phyloP scores from a whole-genome alignment of 1,140 invertebrate genomes.

The Penaeus chinensis region DNA sequence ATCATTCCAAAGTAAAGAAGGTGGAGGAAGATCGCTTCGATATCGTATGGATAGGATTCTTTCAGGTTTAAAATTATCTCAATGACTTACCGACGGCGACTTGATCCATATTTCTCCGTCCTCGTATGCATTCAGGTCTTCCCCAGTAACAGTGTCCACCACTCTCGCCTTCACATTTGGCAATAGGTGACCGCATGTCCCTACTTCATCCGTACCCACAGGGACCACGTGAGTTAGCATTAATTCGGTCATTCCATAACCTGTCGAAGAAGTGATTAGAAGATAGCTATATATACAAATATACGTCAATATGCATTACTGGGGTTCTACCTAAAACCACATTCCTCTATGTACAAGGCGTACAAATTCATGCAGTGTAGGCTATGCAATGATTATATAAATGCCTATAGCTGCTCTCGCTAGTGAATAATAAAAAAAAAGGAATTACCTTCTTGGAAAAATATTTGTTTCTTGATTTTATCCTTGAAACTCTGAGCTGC shows the following conservation, averaged over 20 bases:
- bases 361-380: not conserved
- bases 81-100: conserved; percentile 7
- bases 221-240: conserved; percentile 41
- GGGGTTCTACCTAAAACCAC: not conserved
- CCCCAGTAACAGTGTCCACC: conserved; percentile 33
- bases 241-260: conserved; percentile 55
- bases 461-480: not conserved
- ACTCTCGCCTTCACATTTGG: conserved; percentile 49
- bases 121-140: conserved; percentile 23
- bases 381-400: not conserved
- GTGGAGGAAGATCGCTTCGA: too few relatives aligned
- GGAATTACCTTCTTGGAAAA: conserved; percentile 19
- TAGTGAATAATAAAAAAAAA: not conserved
- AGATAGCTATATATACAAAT: not conserved
- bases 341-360: not conserved
- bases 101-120: conserved; percentile 48
- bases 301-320: not conserved
- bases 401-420: too few relatives aligned
- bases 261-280: conserved; percentile 18
- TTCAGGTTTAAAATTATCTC: too few relatives aligned
- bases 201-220: conserved; percentile 64
- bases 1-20: too few relatives aligned
- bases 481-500: not conserved
- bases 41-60: too few relatives aligned
- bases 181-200: conserved; percentile 4